Percentiles rank a stretch among this genome's conserved stretches.
Evolutionary conservation across 2,888 invertebrate genomes (phyloP).

Genomic region (Polyommatus iphigenia): DNA sequence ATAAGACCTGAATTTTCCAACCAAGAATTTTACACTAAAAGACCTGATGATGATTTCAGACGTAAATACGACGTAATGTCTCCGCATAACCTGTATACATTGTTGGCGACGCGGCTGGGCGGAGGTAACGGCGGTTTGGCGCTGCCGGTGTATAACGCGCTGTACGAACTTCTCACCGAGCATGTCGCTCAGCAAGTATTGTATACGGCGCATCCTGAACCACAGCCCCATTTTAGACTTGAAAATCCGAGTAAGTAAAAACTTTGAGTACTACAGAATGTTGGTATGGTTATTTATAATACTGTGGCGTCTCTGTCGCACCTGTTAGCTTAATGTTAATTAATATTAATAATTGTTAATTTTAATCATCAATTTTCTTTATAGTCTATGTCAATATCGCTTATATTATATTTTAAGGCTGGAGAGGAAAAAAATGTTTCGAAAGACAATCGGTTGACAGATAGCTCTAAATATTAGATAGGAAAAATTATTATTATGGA

Average conservation of each 20-base stretch:
- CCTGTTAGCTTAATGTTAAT: no score
- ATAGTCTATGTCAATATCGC: no score
- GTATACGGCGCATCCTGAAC: constrained; percentile 96
- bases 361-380: no score
- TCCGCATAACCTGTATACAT: constrained; percentile 98
- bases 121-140: constrained; percentile 89
- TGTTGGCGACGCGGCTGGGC: constrained; percentile 93
- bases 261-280: background rate
- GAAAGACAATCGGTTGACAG: no score
- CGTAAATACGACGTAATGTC: constrained; percentile 99
- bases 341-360: no score
- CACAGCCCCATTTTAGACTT: constrained; percentile 95
- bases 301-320: no score
- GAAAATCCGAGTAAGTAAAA: constrained; percentile 95
- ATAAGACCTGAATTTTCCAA: no score
- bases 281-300: background rate
- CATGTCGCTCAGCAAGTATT: constrained; percentile 97
- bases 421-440: no score
- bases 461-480: no score
- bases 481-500: no score
- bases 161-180: constrained; percentile 99
- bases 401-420: no score
- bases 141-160: constrained; percentile 97
- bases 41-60: constrained; percentile 70
- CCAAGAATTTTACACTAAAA: background rate